phyloP scores from a whole-genome alignment of 2,797 vertebrate genomes.

The Galaxias olidus region DNA sequence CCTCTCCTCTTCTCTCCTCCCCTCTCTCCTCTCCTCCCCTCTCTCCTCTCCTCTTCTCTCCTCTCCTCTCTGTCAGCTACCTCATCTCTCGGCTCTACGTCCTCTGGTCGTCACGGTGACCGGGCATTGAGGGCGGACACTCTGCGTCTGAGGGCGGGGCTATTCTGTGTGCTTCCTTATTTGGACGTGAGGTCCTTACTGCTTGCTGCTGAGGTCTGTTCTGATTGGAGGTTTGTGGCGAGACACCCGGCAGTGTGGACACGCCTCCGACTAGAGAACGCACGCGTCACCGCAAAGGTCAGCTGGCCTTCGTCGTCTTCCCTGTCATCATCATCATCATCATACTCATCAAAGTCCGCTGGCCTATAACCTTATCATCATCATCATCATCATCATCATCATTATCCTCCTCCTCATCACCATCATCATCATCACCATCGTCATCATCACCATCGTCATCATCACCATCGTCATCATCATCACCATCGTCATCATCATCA shows the following conservation, averaged over 20 bases:
- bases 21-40: background rate
- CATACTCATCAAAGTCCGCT: no score
- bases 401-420: background rate
- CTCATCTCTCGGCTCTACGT: constrained; percentile 37
- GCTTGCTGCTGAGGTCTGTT: constrained; percentile 83
- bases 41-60: background rate
- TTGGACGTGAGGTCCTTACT: constrained; percentile 84
- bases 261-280: constrained; percentile 83
- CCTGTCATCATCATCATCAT: background rate
- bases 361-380: background rate
- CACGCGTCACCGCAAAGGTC: constrained; percentile 87
- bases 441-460: background rate
- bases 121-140: constrained; percentile 79
- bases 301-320: no score
- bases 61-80: constrained; percentile 25
- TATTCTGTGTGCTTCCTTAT: constrained; percentile 91
- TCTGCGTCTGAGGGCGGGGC: constrained; percentile 83
- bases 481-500: background rate
- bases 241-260: constrained; percentile 90
- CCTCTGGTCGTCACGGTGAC: constrained; percentile 62
- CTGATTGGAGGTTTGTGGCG: constrained; percentile 88
- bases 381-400: background rate
- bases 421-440: background rate
- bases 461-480: background rate
- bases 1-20: background rate